Evolutionary conservation across 2,797 vertebrate species (phyloP), one percentile per base, ranked within the genome.

Genomic region (Dendrocincla fuliginosa): DNA sequence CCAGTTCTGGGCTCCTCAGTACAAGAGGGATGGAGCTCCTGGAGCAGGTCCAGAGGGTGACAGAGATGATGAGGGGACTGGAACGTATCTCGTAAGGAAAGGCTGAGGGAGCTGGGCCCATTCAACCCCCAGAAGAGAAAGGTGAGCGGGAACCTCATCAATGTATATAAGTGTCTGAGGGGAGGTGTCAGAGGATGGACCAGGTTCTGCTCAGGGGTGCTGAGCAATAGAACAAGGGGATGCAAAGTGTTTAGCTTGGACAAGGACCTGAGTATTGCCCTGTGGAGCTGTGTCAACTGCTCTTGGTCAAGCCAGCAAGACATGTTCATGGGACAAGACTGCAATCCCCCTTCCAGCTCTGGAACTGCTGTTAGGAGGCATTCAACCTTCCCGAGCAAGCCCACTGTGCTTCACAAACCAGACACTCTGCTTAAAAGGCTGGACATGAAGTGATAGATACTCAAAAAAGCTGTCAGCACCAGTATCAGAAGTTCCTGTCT

Each of bases 311-410:
- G 47, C 37, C 67, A 70, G 57, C 37, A 87, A 57, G 57, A 32
- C 15, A 6, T 1, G 10, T 5, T 30, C 0, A 1, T 10, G 0
- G 63, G 49, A 41, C 23, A 53, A 60, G 24, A 60, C 52, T 28
- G 33, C 3, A 5, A 42, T 46, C 55, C 30, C 37, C 41, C 53
- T 25, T 50, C 19, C 41, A 83, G 30, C 67, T 65, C 35, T 46
- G 44, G 20, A 46, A 39, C 63, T 53, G 47, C 23, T 42, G 5
- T 50, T 59, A 32, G 16, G 27, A 68, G 55, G 16, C 27, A 35
- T 32, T 30, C 67, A 6, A 6, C 37, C 11, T 57, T 57, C 28
- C 28, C 24, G 17, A 30, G 5, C 30, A 90, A 63, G 42, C 28
- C 35, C 35, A 19, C 35, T 25, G 13, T 32, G 47, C 53, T 32